phyloP scores from a whole-genome alignment of 2,797 vertebrate species.

The Heteromormyrus szaboi region DNA sequence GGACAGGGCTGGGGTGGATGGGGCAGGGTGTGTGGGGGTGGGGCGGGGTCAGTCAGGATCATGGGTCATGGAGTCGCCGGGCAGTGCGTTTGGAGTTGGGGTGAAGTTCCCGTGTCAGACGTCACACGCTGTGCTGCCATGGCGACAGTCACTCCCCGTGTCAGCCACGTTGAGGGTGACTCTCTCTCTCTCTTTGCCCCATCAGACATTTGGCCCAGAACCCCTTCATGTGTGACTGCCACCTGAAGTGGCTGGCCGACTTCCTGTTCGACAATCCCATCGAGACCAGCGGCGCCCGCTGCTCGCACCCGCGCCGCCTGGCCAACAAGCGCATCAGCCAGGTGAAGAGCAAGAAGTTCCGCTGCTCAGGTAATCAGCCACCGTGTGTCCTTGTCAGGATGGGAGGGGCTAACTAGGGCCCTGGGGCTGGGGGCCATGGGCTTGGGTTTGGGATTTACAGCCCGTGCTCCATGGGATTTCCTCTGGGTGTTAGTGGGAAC shows the following conservation, averaged over 20 bases:
- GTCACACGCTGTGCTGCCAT: neutral
- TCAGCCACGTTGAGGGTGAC: neutral
- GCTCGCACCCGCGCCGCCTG: conserved; percentile 88
- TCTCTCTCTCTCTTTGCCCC: neutral
- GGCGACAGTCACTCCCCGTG: neutral
- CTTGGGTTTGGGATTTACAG: conserved; percentile 7
- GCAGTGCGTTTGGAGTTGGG: neutral
- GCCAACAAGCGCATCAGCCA: conserved; percentile 98
- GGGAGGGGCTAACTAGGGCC: neutral
- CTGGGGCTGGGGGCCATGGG: neutral
- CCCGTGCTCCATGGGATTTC: neutral
- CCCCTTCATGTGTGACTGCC: conserved; percentile 98
- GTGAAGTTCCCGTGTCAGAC: neutral
- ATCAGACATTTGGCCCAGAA: conserved; percentile 95
- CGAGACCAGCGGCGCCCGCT: conserved; percentile 98
- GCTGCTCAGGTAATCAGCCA: conserved; percentile 87
- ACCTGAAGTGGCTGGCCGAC: conserved; percentile 98
- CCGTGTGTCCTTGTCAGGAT: neutral
- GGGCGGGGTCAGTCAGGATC: neutral
- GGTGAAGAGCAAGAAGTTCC: conserved; percentile 99
- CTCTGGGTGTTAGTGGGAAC: neutral
- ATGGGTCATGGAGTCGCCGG: neutral
- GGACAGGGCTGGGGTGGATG: neutral
- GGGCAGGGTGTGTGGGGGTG: neutral
- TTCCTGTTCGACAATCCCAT: conserved; percentile 97